A percentile compares a stretch with the other conserved stretches of the same genome.
These are phyloP conservation scores for Danio jaintianensis DNA, from an alignment of 2,797 vertebrate genomes.

Conservation along the genomic window DNA sequence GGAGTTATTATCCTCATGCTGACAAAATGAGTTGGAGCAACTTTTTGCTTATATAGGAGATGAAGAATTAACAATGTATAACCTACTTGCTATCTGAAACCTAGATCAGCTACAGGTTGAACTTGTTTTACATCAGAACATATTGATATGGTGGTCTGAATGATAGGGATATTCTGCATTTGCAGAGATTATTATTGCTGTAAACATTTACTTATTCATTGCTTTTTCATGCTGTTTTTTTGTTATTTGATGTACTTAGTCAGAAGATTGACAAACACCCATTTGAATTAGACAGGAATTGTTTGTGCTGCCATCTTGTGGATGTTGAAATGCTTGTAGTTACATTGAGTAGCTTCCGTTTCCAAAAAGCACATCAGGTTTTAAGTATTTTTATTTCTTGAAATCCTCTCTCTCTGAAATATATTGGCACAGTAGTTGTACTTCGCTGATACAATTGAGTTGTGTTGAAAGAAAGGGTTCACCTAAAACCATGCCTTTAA, in stretches of 20 bases:
- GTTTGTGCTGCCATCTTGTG: conserved; percentile 42
- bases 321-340: neutral
- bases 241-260: too few species aligned
- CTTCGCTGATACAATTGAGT: neutral
- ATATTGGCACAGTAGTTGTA: neutral
- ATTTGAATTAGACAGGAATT: neutral
- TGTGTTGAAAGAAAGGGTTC: neutral
- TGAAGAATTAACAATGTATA: neutral
- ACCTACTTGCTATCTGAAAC: neutral
- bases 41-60: neutral
- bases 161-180: neutral
- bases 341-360: neutral
- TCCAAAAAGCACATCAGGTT: neutral
- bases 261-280: neutral
- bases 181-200: neutral
- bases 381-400: neutral
- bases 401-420: neutral
- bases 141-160: neutral
- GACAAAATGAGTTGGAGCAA: neutral
- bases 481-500: neutral
- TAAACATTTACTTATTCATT: neutral
- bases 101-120: conserved; percentile 5
- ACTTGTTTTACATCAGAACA: conserved; percentile 17
- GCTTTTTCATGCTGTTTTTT: neutral
- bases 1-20: neutral